These are phyloP conservation scores for Elysia crispata DNA, from an alignment of 2,888 invertebrate species.

Conservation along the genomic window DNA sequence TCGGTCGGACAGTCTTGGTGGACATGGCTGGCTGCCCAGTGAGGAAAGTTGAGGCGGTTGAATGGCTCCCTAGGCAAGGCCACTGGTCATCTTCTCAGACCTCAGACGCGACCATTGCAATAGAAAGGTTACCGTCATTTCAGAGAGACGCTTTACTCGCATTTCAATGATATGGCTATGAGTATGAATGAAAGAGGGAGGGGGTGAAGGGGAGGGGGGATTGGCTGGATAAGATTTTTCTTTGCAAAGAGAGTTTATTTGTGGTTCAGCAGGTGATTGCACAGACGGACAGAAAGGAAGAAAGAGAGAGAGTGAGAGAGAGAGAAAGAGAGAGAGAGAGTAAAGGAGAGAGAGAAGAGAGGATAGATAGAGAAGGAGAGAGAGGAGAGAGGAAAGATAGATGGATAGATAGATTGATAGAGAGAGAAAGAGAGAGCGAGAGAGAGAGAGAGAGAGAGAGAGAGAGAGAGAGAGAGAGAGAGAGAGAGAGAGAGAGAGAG, in stretches of 20 bases:
- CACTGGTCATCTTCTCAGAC: too few species aligned
- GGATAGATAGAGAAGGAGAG: neutral
- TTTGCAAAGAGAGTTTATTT: neutral
- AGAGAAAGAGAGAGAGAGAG: neutral
- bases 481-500: too few species aligned
- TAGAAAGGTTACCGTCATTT: too few species aligned
- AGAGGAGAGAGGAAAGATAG: too few species aligned
- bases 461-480: too few species aligned
- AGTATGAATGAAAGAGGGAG: neutral
- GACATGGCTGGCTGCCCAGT: neutral
- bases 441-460: too few species aligned
- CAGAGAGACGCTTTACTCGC: neutral
- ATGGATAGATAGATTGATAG: too few species aligned
- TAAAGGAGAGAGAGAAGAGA: neutral
- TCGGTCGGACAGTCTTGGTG: neutral
- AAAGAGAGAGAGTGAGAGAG: neutral
- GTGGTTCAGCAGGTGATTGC: neutral
- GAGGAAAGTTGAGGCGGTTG: neutral
- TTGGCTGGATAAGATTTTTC: neutral
- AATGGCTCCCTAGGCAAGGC: neutral
- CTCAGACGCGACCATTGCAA: too few species aligned
- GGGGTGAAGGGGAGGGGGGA: neutral
- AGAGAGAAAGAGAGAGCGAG: too few species aligned
- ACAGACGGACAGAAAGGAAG: neutral
- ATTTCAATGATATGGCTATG: slow-evolving; percentile 27